Base-by-base conservation (phyloP, 2,888 invertebrate genomes). In the Furcula furcula region DNA sequence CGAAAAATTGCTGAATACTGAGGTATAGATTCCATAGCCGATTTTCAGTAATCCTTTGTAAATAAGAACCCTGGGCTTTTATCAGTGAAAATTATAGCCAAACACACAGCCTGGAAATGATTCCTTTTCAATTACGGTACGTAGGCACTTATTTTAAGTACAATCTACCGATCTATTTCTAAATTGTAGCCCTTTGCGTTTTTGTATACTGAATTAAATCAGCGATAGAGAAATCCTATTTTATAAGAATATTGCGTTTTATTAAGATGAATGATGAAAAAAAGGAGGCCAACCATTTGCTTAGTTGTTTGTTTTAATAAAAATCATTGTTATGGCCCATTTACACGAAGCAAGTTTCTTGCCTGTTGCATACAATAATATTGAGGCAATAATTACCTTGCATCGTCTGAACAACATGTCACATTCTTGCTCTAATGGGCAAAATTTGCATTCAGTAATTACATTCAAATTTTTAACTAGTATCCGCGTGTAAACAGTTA, bases 41-140 rank as follows among this genome's bases (percentile, higher is more conserved):
- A 37, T 46, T 44, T 7, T 4, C 36, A 27, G 34, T 38, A 37
- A 46, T 49, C 32, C 36, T 37, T 18, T 56, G 47, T 49, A 46
- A 47, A 56, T 56, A 61, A 50, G 37, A n/a, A 51, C 35, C 46
- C 31, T 19, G 28, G 26, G 23, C 35, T 43, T 55, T 62, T 56
- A 63, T 65, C 61, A 51, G 28, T 44, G 18, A 33, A 55, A 65
- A 65, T 46, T 63, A 66, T 44, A 43, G 46, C 36, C 36, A 41
- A 53, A 53, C 41, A 33, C 31, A 26, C 28, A 34, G 35, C 30
- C 54, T 57, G 46, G 44, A 55, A 55, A 55, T 62, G 57, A 63
- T 65, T 65, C 59, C 59, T 55, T 53, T 66, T 65, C 65, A 65
- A 66, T 65, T 65, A 65, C 49, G 49, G 34, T 52, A 52, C 55